Base-by-base conservation (phyloP, 37 sponge, comb jelly and placozoan genomes). In the Spongia lamella region DNA sequence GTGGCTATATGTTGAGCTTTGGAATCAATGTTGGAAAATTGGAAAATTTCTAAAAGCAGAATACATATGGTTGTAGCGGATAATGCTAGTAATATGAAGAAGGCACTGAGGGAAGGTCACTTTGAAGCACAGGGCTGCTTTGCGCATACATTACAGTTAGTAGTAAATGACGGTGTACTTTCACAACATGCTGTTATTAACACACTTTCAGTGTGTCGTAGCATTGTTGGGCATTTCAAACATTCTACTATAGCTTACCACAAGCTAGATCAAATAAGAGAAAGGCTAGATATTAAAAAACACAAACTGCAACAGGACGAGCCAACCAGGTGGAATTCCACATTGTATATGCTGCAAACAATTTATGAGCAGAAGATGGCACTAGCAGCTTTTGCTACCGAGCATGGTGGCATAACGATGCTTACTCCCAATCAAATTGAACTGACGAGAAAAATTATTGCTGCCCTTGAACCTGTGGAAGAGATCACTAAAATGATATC, bases 61-160 rank as follows among this genome's bases (percentile, higher is more conserved):
- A 37, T 58, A n/a, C 63, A 76, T 33, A 63, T 66, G 35, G 25
- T 76, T 5, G 4, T 74, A 63, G 3, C 37, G 13, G 77, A 76
- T 31, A 76, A 76, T 63, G 77, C 64, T 26, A 9, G 43, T 21
- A 76, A 76, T 38, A 76, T 76, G 63, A 25, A 21, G 63, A 60
- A 33, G 34, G 77, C 63, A 17, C 36, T 38, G 63, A 31, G 33
- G 22, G 50, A 61, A 26, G 59, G 64, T 14, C 20, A 4, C 47
- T n/a, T 38, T 14, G 31, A 36, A 17, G 33, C 25, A 1, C 34
- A 39, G 7, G 63, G 77, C 40, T 76, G 77, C 38, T 68, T 76
- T 76, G 33, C 62, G 22, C 77, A 76, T 26, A 76, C 77, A 22
- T 22, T 76, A 2, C 77, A 76, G 37, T 32, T 76, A 3, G 63